These are phyloP conservation scores for Shinisaurus crocodilurus DNA, from an alignment of 2,113 vertebrate species.

Conservation along the genomic window DNA sequence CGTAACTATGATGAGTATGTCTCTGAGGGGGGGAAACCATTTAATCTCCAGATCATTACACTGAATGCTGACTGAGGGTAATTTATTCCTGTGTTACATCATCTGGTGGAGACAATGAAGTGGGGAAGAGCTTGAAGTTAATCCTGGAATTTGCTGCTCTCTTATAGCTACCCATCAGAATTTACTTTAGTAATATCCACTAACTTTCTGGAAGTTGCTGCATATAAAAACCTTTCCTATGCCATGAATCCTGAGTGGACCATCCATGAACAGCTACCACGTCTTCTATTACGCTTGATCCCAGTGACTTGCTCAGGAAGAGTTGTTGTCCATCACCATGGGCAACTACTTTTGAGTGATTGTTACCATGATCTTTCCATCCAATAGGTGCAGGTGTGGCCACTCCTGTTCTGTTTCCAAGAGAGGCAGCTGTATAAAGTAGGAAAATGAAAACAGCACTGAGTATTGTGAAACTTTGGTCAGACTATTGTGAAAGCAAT, in stretches of 20 bases:
- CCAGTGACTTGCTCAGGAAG: constrained; percentile 2
- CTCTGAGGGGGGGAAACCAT: constrained; percentile 9
- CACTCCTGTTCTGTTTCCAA: not conserved
- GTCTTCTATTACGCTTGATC: not conserved
- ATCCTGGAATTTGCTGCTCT: constrained; percentile 14
- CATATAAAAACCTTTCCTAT: constrained; percentile 26
- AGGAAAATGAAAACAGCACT: constrained; percentile 25
- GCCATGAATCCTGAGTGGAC: constrained; percentile 45
- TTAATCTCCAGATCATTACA: not conserved
- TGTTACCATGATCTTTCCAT: constrained; percentile 46
- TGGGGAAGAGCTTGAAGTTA: constrained; percentile 16
- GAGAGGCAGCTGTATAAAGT: not conserved
- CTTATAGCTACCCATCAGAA: constrained; percentile 13
- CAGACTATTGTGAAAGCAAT: not conserved
- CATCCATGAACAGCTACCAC: not conserved
- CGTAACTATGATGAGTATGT: constrained; percentile 18
- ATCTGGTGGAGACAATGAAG: not conserved
- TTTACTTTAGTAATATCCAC: constrained; percentile 29
- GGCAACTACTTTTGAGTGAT: constrained; percentile 43
- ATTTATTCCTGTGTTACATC: not conserved
- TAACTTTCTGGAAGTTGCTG: constrained; percentile 36
- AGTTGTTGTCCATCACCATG: constrained; percentile 67
- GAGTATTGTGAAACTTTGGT: not conserved
- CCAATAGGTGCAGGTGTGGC: constrained; percentile 22
- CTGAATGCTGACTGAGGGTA: constrained; percentile 10